Evolutionary conservation across 2,113 vertebrate genomes (phyloP), one percentile per base, ranked within the genome.

Genomic region (Amphiprion percula): DNA sequence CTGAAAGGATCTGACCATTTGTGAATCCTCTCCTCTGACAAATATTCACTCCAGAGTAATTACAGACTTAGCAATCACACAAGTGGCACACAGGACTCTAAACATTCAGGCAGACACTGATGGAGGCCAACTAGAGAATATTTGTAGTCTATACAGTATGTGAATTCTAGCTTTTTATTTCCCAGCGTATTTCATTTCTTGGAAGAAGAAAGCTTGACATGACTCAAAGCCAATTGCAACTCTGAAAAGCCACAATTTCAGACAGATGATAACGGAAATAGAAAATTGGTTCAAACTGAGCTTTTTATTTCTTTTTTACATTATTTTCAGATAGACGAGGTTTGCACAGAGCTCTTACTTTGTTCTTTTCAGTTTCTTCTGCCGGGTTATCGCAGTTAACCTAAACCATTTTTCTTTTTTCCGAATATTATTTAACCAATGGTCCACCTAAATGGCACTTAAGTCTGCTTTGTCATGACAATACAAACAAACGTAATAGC

Each of bases 401-500:
- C 23, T 30, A 10, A 39, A 82, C 5, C 5, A 17, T 15, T 19
- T 0, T 47, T 28, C 46, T 30, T 10, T 64, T 56, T 75, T 16
- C n/a, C 3, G 37, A 21, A 56, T 64, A 69, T 72, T 15, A 71
- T 41, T 30, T 66, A 41, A 56, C 19, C 41, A 71, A 73, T 81
- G 84, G 84, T 65, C 61, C 75, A 60, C 23, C 54, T 60, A 28
- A 80, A 74, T 66, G 53, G 77, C 75, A 77, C 11, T 41, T 5
- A 68, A 73, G 53, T 33, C 41, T 53, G 19, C 65, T 53, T 26
- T 68, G 52, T 75, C 53, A 37, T 41, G 68, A 53, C 44, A 56
- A 55, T 55, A 47, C 60, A 87, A 85, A 78, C 66, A 80, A 49
- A 63, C 54, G 50, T 60, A 62, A 79, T 54, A 68, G 74, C 44